phyloP scores from a whole-genome alignment of 2,113 vertebrate species.

The Oryzias melastigma region DNA sequence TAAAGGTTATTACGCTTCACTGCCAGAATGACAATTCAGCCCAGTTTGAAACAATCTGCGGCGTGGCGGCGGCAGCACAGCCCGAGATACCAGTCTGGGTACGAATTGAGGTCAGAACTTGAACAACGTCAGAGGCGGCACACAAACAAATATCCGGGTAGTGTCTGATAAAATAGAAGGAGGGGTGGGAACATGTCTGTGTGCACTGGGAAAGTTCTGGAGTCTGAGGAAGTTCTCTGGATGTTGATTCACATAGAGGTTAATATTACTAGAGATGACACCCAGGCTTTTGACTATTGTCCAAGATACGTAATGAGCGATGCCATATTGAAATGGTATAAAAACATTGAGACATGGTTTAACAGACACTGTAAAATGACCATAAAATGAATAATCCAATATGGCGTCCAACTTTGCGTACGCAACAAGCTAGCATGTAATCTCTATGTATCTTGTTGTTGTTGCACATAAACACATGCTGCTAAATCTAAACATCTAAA shows the following conservation, averaged over 20 bases:
- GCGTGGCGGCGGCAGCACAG: constrained; percentile 31
- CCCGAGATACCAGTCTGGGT: constrained; percentile 32
- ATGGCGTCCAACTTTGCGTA: too few relatives aligned
- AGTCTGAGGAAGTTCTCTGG: constrained; percentile 27
- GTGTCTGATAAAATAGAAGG: too few relatives aligned
- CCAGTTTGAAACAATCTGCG: constrained; percentile 50
- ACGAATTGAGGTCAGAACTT: constrained; percentile 70
- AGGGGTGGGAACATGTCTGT: constrained; percentile 12
- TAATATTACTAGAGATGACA: too few relatives aligned
- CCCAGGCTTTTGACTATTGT: too few relatives aligned
- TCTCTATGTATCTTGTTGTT: too few relatives aligned
- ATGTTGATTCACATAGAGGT: not conserved
- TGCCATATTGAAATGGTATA: too few relatives aligned
- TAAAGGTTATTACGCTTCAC: constrained; percentile 64
- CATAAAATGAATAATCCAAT: too few relatives aligned
- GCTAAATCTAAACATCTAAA: constrained; percentile 28
- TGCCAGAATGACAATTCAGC: constrained; percentile 62
- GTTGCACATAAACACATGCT: not conserved
- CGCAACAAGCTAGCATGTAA: too few relatives aligned
- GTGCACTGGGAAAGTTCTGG: constrained; percentile 12
- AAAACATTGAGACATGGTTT: too few relatives aligned
- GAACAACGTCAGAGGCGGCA: constrained; percentile 31
- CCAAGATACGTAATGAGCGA: too few relatives aligned
- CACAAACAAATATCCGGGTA: constrained; percentile 54
- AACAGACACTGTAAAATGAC: too few relatives aligned